Percentiles rank a stretch among this genome's conserved stretches.
These are phyloP conservation scores for Balearica regulorum DNA, from an alignment of 2,797 vertebrate species.

Conservation along the genomic window DNA sequence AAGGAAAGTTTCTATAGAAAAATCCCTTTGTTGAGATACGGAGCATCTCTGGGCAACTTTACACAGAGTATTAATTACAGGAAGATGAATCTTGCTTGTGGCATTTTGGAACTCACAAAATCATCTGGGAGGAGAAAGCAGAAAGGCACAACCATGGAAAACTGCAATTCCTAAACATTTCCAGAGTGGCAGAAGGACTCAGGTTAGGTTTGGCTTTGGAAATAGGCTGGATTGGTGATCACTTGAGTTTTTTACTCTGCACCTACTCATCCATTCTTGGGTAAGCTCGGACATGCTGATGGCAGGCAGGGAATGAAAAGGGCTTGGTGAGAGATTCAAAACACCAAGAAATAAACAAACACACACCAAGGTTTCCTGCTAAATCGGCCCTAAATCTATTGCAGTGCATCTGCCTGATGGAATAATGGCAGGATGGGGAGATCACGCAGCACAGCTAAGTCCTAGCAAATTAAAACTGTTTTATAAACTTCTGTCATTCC, in stretches of 20 bases:
- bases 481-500: background rate
- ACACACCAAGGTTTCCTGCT: background rate
- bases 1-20: background rate
- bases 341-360: background rate
- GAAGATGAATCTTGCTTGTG: rapidly evolving
- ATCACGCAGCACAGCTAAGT: rapidly evolving
- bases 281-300: background rate
- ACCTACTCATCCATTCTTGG: background rate
- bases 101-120: background rate
- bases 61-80: background rate
- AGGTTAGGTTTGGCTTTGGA: background rate
- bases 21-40: background rate
- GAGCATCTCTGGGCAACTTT: background rate
- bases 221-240: background rate
- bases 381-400: background rate
- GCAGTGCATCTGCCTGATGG: background rate
- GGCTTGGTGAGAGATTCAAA: background rate
- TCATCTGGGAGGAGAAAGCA: background rate
- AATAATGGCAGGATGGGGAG: rapidly evolving
- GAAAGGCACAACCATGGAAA: background rate
- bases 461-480: background rate
- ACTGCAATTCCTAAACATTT: background rate
- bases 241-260: background rate
- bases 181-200: background rate
- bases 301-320: rapidly evolving